Evolutionary conservation across 1,140 invertebrate genomes (phyloP).

Genomic region (Euwallacea fornicatus): DNA sequence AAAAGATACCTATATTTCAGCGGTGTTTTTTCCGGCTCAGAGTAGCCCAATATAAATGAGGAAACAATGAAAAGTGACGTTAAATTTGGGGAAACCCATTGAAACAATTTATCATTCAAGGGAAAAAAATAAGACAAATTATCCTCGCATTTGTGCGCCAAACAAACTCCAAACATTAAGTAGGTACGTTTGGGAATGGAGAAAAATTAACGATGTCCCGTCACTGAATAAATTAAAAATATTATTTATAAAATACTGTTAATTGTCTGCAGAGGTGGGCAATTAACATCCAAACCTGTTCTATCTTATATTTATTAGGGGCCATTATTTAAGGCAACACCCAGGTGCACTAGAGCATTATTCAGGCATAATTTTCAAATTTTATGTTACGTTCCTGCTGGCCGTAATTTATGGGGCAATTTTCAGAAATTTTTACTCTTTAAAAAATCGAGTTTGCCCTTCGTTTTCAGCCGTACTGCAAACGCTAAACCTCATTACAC

Average conservation of each 20-base stretch:
- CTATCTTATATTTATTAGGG: no score
- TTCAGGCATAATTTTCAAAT: no score
- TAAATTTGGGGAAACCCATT: constrained; percentile 4
- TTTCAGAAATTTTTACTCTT: background rate
- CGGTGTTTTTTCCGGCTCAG: background rate
- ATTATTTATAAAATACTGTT: no score
- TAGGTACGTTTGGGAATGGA: background rate
- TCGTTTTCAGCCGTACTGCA: background rate
- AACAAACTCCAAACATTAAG: background rate
- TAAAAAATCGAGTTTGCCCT: background rate
- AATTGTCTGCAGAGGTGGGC: no score
- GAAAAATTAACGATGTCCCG: background rate
- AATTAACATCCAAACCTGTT: no score
- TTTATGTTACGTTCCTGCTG: no score
- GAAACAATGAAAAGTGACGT: constrained; percentile 1
- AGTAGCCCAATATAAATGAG: constrained; percentile 2
- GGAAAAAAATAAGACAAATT: constrained; percentile 3
- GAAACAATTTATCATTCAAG: constrained; percentile 1
- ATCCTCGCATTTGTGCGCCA: background rate
- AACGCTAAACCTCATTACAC: constrained; percentile 16
- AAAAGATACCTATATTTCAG: constrained; percentile 3
- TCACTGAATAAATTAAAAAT: no score
- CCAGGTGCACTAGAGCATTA: no score
- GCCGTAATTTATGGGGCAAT: no score
- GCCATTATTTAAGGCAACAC: no score